Evolutionary conservation across 2,113 vertebrate genomes (phyloP), one percentile per base, ranked within the genome.

Genomic region (Lophochroa leadbeateri): DNA sequence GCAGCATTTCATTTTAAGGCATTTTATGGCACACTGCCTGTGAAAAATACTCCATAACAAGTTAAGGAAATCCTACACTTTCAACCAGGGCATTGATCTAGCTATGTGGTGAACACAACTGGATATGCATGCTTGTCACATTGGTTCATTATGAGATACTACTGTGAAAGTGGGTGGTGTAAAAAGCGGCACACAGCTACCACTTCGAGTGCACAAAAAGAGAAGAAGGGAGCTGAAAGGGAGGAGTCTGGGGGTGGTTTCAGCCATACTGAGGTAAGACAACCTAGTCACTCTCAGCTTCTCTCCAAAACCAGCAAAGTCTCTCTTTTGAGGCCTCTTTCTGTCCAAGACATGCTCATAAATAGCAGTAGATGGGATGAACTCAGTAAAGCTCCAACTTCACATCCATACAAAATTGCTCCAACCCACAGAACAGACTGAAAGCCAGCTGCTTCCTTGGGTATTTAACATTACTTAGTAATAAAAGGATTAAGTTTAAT

Each of bases 401-500:
- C 24, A n/a, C 18, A 27, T 79, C 35, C 10, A 1, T 60, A 50
- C 9, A 72, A 58, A 87, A 71, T 63, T 82, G 14, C 39, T 87
- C 4, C 17, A 89, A 55, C 61, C 50, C 69, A 50, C 46, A 78
- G 84, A 88, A 75, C 4, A 75, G 55, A 81, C 21, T 47, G 71
- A 91, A 85, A 3, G 25, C 57, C 80, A 95, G 50, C 61, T 87
- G 43, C 35, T 84, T 94, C 50, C 37, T 37, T 46, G 37, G 23
- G 23, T 71, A 43, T 81, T 89, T 92, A 91, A 63, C 50, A 43
- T 53, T 41, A 13, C 52, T 82, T 53, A 63, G 31, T 79, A 82
- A 82, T 71, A 79, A 93, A 91, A 91, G 17, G 35, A 89, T 93
- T 87, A 94, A 29, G 11, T 87, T 83, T 69, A 82, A 68, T 52